Evolutionary conservation across 2,888 invertebrate species (phyloP), one percentile per base, ranked within the genome.

Genomic region (Apoderus coryli): DNA sequence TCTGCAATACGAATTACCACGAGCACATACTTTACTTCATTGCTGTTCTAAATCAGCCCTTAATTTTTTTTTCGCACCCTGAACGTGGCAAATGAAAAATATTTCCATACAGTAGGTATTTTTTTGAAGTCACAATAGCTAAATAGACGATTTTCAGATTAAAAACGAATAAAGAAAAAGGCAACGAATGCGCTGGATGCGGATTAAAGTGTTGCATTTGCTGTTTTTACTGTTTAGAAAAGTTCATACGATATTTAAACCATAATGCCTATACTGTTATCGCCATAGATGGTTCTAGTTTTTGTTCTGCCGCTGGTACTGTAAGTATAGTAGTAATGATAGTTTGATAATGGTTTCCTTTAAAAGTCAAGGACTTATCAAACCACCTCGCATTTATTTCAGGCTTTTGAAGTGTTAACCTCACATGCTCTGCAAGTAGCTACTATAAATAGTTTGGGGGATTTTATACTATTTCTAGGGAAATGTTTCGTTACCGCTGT

Each of bases 191-290:
- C 44, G 76, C 81, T 0, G 68, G 73, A 34, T 84, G 81, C 49
- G 69, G 76, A 24, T 60, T 78, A 7, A 78, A 76, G 49, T 75
- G 79, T 46, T 90, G 92, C 46, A 79, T 82, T 41, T 90, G 90
- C 48, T 89, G 90, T 47, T 80, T 92, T 48, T 85, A 80, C 57
- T 79, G 85, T 48, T 65, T 93, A 41, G 93, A 93, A 54, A 86
- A 80, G 53, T 89, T 89, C 51, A 78, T 93, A 40, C 73, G 84
- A 16, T 92, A 82, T 50, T 66, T 95, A 49, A 90, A 90, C 57
- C 88, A 89, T 52, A 93, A 93, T 56, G 92, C 92, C 1, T 93
- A 92, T 52, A 89, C 90, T 1, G 82, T 92, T 27, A 80, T 92
- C 36, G 88, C 90, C 6, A 88, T 92, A 46, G 85, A 88, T 57